Conservation (phyloP, 2,113 vertebrate genomes). For the Crotophaga sulcirostris region DNA sequence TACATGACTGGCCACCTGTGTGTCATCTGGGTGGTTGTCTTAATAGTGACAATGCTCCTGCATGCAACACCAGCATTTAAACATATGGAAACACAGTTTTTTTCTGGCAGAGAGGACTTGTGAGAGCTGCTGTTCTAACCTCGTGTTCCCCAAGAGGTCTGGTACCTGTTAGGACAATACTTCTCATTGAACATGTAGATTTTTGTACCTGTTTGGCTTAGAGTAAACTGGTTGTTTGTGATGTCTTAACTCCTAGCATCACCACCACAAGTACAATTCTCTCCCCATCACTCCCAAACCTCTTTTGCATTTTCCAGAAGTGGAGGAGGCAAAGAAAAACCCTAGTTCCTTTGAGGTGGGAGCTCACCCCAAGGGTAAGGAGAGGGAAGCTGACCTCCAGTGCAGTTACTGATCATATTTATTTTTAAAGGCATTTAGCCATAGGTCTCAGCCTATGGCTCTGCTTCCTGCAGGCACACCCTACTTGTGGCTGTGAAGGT, state of each 20-base stretch:
- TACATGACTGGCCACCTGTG: not conserved
- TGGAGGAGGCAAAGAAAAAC: conserved; percentile 16
- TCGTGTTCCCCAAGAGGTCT: not conserved
- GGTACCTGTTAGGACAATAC: not conserved
- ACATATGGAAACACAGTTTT: not conserved
- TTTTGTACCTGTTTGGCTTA: not conserved
- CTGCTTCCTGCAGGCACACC: conserved; percentile 65
- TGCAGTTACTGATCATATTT: conserved; percentile 31
- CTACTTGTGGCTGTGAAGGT: conserved; percentile 62
- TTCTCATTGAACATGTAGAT: not conserved
- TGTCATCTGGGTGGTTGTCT: not conserved
- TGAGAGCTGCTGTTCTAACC: not conserved
- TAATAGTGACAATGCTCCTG: not conserved
- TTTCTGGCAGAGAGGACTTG: not conserved
- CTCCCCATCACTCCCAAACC: not conserved
- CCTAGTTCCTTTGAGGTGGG: conserved; percentile 34
- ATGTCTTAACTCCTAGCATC: not conserved
- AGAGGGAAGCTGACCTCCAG: conserved; percentile 39
- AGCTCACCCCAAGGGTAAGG: not conserved
- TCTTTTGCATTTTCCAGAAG: not conserved
- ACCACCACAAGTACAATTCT: not conserved
- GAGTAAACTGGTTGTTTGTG: not conserved
- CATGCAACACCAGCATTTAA: not conserved
- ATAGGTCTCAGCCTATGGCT: conserved; percentile 55
- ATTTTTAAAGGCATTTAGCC: conserved; percentile 59